Evolutionary conservation across 2,888 invertebrate genomes (phyloP), one percentile per base, ranked within the genome.

Genomic region (Sepiola atlantica): DNA sequence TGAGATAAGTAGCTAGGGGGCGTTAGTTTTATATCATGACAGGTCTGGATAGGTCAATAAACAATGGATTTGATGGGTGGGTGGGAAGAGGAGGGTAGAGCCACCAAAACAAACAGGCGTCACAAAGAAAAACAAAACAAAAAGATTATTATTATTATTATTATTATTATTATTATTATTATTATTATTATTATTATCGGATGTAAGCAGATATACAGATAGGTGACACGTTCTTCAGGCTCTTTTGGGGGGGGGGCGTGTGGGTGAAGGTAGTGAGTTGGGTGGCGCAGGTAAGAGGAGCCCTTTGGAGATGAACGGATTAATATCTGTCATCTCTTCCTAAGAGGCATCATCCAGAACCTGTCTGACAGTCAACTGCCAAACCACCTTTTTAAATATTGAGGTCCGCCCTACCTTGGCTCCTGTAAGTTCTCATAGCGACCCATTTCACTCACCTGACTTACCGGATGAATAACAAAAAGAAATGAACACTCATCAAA

Each of bases 171-270:
- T 45, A 45, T 45, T 45, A 45, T 45, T 45, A 45, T 45, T 45
- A 45, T 45, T 45, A 45, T 45, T 45, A 45, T 45, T 45, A 77
- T 77, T 77, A n/a, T 77, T 28, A n/a, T 77, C 28, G 61, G 28
- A 8, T 28, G 61, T 61, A 61, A 61, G 16, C 4, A n/a, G 77
- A 77, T 77, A n/a, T 77, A 77, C 77, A n/a, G 77, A 77, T 77
- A 77, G n/a, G n/a, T 77, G 77, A n/a, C 77, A 77, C n/a, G 77
- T n/a, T n/a, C 77, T 77, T 77, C 77, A 77, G n/a, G n/a, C 77
- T 32, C 16, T 3, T n/a, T 32, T 12, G 1, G n/a, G n/a, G 77
- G n/a, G 20, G 12, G 12, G 3, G n/a, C 8, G 45, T n/a, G n/a
- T n/a, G n/a, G n/a, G n/a, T n/a, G n/a, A n/a, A n/a, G 45, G 45